Conservation (phyloP, 2,113 vertebrate species). For the Opisthocomus hoazin region DNA sequence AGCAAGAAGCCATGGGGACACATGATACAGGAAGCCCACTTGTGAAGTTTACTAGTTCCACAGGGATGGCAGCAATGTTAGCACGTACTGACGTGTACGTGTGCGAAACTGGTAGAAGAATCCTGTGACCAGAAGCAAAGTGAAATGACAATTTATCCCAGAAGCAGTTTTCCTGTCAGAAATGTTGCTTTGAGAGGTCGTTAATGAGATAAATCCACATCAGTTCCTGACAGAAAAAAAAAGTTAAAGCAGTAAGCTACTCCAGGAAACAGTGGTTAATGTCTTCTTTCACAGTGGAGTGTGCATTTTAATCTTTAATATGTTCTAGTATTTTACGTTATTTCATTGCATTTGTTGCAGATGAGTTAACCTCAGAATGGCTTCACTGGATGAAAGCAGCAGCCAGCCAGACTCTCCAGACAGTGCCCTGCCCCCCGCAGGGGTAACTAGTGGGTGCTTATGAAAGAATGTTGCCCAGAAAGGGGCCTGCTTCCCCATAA, state of each 20-base stretch:
- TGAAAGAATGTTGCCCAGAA: background rate
- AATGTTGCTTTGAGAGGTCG: background rate
- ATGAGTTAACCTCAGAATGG: background rate
- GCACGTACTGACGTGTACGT: rapidly evolving
- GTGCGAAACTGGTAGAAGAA: background rate
- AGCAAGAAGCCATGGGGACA: background rate
- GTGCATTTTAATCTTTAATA: background rate
- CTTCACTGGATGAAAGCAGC: background rate
- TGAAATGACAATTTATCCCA: background rate
- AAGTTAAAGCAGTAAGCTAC: background rate
- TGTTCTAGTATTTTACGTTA: background rate
- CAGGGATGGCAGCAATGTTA: background rate
- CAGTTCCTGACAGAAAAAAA: background rate
- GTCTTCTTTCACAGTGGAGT: background rate
- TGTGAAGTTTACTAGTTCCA: background rate
- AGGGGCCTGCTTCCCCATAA: background rate
- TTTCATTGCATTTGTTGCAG: background rate
- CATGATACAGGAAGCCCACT: background rate
- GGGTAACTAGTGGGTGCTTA: background rate
- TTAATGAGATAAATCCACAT: background rate
- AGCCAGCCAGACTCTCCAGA: background rate
- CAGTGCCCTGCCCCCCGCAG: too few relatives aligned
- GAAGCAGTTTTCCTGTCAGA: background rate
- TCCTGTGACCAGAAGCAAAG: background rate
- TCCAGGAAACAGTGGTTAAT: background rate